A percentile compares a stretch with the other conserved stretches of the same genome.
Conservation (phyloP, 2,113 vertebrate species). For the Corythornis madagascariensis region DNA sequence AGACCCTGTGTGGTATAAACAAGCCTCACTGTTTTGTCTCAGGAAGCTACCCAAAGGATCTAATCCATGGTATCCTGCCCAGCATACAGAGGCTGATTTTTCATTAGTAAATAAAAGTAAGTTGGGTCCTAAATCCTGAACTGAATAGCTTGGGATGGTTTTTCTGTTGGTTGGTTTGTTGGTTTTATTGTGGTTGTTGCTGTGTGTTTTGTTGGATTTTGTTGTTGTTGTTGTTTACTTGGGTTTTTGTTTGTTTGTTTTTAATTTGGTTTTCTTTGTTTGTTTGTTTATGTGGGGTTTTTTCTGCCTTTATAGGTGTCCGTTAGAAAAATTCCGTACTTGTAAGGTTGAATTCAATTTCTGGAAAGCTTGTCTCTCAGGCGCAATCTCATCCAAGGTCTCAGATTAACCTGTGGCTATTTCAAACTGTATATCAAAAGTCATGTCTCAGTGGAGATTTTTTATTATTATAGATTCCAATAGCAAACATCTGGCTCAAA, state of each 20-base stretch:
- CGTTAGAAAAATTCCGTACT: background rate
- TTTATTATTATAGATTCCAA: background rate
- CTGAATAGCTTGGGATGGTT: background rate
- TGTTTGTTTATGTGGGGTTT: no score
- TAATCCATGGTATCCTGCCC: background rate
- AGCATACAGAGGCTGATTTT: background rate
- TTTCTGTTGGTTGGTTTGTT: background rate
- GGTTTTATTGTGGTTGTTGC: no score
- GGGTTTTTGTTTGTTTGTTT: no score
- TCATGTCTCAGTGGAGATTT: background rate
- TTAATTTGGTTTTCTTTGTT: no score
- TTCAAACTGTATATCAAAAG: background rate
- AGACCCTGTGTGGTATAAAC: background rate
- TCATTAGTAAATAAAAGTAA: background rate
- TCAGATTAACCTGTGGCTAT: background rate
- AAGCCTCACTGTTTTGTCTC: background rate
- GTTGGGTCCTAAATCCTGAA: background rate
- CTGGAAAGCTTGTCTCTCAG: background rate
- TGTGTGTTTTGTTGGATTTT: no score
- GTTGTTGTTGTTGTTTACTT: no score
- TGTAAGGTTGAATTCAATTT: background rate
- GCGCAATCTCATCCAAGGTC: background rate
- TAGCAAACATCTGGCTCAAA: background rate
- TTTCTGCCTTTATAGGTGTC: background rate
- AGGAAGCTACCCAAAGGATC: background rate